A percentile compares a stretch with the other conserved stretches of the same genome.
Evolutionary conservation across 2,888 invertebrate genomes (phyloP).

Genomic region (Craniophora ligustri): DNA sequence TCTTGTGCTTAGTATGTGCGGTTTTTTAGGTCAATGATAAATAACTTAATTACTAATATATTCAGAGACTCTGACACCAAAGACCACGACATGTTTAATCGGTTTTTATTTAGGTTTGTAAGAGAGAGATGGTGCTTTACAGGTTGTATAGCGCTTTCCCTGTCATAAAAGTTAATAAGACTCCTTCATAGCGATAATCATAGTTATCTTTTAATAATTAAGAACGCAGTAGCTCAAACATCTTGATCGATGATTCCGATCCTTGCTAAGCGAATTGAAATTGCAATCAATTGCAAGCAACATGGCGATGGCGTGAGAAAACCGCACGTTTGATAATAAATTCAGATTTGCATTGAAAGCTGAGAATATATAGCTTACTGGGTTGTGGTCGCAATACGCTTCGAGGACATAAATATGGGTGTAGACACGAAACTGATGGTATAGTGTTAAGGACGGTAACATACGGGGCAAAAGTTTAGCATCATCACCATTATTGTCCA

Average conservation of each 20-base stretch:
- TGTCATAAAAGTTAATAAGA: too few species aligned
- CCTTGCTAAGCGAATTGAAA: constrained; percentile 27
- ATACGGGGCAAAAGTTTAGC: too few species aligned
- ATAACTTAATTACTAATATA: too few species aligned
- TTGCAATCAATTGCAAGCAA: constrained; percentile 42
- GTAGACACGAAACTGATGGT: background rate
- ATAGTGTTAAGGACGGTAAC: constrained; percentile 2
- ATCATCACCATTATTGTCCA: too few species aligned
- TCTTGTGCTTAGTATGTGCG: too few species aligned
- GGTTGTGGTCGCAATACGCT: constrained; percentile 30
- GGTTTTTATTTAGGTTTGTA: too few species aligned
- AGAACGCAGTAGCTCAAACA: background rate
- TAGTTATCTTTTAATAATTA: background rate
- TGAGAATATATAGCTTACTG: constrained; percentile 41
- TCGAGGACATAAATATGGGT: background rate
- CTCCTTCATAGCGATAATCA: too few species aligned
- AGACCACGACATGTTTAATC: too few species aligned
- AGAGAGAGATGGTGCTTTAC: too few species aligned
- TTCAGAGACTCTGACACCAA: too few species aligned
- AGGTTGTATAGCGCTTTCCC: too few species aligned
- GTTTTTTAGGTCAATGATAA: too few species aligned
- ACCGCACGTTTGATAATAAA: constrained; percentile 43
- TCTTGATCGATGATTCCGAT: constrained; percentile 16
- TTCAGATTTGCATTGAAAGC: constrained; percentile 36
- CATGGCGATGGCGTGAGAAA: constrained; percentile 36